phyloP scores from a whole-genome alignment of 2,888 invertebrate genomes.

The Dryocosmus kuriphilus region DNA sequence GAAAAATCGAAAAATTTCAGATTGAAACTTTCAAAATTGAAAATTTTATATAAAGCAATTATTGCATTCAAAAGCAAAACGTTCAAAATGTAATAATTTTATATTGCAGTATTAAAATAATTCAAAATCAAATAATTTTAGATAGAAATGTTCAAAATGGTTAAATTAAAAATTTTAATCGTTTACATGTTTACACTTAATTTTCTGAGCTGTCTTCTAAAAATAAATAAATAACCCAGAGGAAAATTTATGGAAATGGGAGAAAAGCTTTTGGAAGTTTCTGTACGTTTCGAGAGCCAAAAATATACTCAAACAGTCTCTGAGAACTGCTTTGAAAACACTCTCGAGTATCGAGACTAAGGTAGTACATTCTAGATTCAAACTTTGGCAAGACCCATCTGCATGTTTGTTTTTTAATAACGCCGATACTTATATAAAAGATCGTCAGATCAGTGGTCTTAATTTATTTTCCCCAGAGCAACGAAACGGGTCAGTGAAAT shows the following conservation, averaged over 20 bases:
- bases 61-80: too few species aligned
- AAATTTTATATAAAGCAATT: neutral
- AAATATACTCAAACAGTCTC: slow-evolving; percentile 59
- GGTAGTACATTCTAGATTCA: slow-evolving; percentile 63
- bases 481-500: neutral
- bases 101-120: neutral
- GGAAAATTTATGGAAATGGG: slow-evolving; percentile 11
- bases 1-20: neutral
- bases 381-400: slow-evolving; percentile 60
- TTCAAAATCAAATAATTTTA: neutral
- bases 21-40: neutral
- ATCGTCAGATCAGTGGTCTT: neutral
- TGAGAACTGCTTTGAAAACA: slow-evolving; percentile 5
- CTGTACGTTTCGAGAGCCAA: slow-evolving; percentile 61
- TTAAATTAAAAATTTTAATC: neutral
- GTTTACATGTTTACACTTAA: neutral
- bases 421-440: slow-evolving; percentile 45
- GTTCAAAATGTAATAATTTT: too few species aligned
- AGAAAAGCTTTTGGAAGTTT: slow-evolving; percentile 58
- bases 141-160: neutral
- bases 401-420: slow-evolving; percentile 62
- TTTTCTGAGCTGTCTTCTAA: neutral
- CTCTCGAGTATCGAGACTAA: slow-evolving; percentile 22
- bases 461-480: neutral
- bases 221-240: neutral